A percentile compares a stretch with the other conserved stretches of the same genome.
These are phyloP conservation scores for Panthera tigris DNA, from an alignment of 2,113 vertebrate genomes.

Conservation along the genomic window DNA sequence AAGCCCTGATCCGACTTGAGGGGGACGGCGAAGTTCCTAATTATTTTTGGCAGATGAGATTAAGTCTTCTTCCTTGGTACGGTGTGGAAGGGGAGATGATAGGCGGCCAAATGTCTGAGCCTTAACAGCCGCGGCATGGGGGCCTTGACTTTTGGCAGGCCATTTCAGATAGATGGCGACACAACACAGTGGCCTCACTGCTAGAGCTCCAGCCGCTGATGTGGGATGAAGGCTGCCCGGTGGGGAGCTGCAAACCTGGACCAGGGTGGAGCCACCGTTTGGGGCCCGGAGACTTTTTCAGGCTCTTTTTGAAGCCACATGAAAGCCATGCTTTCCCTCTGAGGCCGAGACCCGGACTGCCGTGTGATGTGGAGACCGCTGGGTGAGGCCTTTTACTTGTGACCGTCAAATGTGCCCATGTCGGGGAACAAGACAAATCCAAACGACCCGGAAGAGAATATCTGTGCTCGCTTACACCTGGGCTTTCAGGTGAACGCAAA, in stretches of 20 bases:
- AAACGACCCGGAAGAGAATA: background rate
- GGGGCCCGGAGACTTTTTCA: background rate
- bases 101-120: background rate
- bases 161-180: too few relatives aligned
- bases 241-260: rapidly evolving
- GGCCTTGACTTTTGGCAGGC: background rate
- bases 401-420: background rate
- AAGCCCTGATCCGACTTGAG: background rate
- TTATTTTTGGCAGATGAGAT: background rate
- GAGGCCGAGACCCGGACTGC: background rate
- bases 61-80: background rate
- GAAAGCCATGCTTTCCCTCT: background rate
- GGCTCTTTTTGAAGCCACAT: background rate
- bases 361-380: background rate
- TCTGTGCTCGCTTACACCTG: background rate
- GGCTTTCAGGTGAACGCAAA: background rate
- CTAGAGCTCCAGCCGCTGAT: background rate
- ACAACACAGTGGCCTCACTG: background rate
- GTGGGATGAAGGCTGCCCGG: background rate
- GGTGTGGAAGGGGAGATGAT: background rate
- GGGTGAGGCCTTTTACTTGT: background rate
- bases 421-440: background rate
- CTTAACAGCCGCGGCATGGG: background rate
- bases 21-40: background rate
- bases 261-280: background rate